A percentile compares a stretch with the other conserved stretches of the same genome.
Conservation (phyloP, 2,113 vertebrate genomes). For the Tachycineta bicolor region DNA sequence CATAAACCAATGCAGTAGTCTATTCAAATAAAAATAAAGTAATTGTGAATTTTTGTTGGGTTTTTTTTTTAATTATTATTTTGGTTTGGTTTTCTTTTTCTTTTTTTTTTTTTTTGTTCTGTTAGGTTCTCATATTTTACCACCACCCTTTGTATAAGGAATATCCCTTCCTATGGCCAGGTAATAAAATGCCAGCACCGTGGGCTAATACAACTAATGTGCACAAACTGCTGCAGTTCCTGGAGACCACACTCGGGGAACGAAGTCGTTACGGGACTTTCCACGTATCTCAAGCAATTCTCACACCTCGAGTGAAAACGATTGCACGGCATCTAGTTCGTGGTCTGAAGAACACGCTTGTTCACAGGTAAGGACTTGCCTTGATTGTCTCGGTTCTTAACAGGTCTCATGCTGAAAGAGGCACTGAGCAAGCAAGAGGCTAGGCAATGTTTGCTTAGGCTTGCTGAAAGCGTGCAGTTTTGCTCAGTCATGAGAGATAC, state of each 20-base stretch:
- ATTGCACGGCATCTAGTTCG: slow-evolving; percentile 86
- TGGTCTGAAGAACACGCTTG: slow-evolving; percentile 90
- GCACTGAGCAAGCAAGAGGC: background rate
- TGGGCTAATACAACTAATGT: slow-evolving; percentile 97
- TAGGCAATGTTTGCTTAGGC: background rate
- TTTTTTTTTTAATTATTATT: background rate
- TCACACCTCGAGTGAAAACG: slow-evolving; percentile 89
- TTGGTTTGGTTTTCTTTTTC: background rate
- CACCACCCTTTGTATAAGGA: slow-evolving; percentile 82
- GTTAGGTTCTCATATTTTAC: slow-evolving; percentile 94
- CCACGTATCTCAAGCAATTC: slow-evolving; percentile 96
- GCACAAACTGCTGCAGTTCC: slow-evolving; percentile 87
- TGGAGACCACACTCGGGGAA: slow-evolving; percentile 90
- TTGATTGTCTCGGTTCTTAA: background rate
- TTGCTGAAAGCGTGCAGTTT: background rate
- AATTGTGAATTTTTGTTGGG: background rate
- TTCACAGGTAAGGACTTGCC: slow-evolving; percentile 82
- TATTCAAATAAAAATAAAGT: background rate
- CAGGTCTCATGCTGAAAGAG: background rate
- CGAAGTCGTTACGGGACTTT: slow-evolving; percentile 85
- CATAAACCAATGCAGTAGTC: background rate
- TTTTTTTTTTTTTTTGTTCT: background rate
- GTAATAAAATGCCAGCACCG: slow-evolving; percentile 92
- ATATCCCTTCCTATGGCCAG: slow-evolving; percentile 87
- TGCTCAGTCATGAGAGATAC: background rate